These are phyloP conservation scores for Brenthis daphne DNA, from an alignment of 2,888 invertebrate genomes.

Conservation along the genomic window DNA sequence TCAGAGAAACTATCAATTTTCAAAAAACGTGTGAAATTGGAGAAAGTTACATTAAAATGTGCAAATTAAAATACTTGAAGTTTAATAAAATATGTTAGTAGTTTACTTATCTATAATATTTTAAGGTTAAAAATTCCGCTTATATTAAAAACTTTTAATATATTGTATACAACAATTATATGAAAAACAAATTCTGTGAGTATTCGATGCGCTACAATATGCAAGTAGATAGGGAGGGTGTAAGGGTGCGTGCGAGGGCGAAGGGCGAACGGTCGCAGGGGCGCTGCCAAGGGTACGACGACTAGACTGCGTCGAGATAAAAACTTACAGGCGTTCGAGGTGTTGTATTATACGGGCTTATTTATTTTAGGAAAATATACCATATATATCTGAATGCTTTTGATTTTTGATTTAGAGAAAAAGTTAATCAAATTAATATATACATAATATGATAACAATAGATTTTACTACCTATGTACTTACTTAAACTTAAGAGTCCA, in stretches of 20 bases:
- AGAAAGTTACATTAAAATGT: too few species aligned
- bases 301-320: conserved; percentile 38
- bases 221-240: conserved; percentile 23
- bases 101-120: too few species aligned
- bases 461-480: too few species aligned
- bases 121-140: not conserved
- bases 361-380: conserved; percentile 10
- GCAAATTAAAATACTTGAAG: too few species aligned
- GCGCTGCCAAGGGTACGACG: conserved; percentile 65
- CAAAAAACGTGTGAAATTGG: too few species aligned
- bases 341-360: conserved; percentile 25
- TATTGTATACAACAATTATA: conserved; percentile 1
- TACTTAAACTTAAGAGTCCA: too few species aligned
- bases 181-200: conserved; percentile 4
- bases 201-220: conserved; percentile 8
- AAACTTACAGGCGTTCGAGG: conserved; percentile 18
- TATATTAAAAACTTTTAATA: not conserved
- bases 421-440: not conserved
- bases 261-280: conserved; percentile 65
- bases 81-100: too few species aligned
- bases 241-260: conserved; percentile 62
- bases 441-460: too few species aligned
- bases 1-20: too few species aligned
- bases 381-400: not conserved
- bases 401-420: not conserved